phyloP scores from a whole-genome alignment of 2,797 vertebrate species.

The Siniperca obscura region DNA sequence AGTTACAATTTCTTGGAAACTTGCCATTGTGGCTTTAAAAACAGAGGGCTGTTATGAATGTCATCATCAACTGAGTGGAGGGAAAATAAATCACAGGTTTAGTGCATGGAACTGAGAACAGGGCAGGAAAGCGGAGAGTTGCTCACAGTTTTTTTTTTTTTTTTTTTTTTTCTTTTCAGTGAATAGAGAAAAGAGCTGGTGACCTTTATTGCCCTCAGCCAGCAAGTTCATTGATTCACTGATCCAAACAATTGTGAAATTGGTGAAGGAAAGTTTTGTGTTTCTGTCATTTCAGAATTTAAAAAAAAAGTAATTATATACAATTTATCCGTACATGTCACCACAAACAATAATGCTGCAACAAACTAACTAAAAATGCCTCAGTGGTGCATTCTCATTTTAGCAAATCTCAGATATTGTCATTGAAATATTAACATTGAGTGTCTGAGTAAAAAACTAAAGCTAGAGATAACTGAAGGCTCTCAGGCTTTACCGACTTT shows the following conservation, averaged over 20 bases:
- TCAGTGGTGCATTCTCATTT: neutral
- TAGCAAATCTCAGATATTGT: neutral
- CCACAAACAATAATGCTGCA: neutral
- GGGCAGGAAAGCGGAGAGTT: neutral
- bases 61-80: neutral
- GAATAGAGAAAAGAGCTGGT: neutral
- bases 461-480: neutral
- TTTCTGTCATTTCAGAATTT: neutral
- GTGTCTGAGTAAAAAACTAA: neutral
- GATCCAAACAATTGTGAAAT: neutral
- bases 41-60: neutral
- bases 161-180: neutral
- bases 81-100: neutral
- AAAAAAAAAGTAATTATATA: neutral
- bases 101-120: neutral
- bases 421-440: neutral
- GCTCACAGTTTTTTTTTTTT: neutral
- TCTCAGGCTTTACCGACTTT: slow-evolving; percentile 2
- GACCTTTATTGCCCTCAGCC: neutral
- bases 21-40: neutral
- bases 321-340: neutral
- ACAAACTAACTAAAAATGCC: neutral
- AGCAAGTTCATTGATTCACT: neutral
- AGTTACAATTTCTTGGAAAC: slow-evolving; percentile 17
- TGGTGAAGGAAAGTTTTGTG: neutral